Percentiles rank a stretch among this genome's conserved stretches.
These are phyloP conservation scores for Myathropa florea DNA, from an alignment of 2,888 invertebrate species.

Conservation along the genomic window DNA sequence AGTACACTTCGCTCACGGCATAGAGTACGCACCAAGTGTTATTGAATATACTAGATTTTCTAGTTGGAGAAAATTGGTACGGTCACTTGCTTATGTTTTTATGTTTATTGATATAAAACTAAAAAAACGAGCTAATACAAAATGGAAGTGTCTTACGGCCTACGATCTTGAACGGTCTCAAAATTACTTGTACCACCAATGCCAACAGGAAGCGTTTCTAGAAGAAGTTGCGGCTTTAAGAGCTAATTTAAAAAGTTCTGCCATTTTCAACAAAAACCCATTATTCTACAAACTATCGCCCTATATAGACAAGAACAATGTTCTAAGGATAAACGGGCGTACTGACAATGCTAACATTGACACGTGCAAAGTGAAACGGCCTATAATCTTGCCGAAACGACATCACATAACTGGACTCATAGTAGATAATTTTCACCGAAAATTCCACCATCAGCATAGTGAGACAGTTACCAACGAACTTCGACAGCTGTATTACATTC, in stretches of 20 bases:
- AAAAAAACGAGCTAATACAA: not conserved
- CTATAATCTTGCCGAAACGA: not conserved
- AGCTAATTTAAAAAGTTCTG: not conserved
- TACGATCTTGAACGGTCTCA: not conserved
- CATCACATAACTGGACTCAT: too few relatives aligned
- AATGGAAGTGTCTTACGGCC: not conserved
- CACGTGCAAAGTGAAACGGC: not conserved
- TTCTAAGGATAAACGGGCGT: not conserved
- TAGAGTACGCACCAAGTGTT: not conserved
- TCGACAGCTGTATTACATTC: too few relatives aligned
- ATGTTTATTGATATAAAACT: not conserved
- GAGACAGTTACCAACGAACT: too few relatives aligned
- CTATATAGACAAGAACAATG: not conserved
- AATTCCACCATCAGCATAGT: too few relatives aligned
- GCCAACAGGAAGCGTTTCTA: not conserved
- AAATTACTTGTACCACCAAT: not conserved
- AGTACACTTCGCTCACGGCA: not conserved
- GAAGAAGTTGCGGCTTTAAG: not conserved
- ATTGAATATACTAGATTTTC: slow-evolving; percentile 1
- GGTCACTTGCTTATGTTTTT: not conserved
- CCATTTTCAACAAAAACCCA: not conserved
- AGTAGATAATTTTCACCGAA: too few relatives aligned
- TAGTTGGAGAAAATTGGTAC: not conserved
- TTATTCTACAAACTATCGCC: not conserved
- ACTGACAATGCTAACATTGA: not conserved